phyloP scores from a whole-genome alignment of 37 sponge, comb jelly and placozoan species.

The Beroe ovata region DNA sequence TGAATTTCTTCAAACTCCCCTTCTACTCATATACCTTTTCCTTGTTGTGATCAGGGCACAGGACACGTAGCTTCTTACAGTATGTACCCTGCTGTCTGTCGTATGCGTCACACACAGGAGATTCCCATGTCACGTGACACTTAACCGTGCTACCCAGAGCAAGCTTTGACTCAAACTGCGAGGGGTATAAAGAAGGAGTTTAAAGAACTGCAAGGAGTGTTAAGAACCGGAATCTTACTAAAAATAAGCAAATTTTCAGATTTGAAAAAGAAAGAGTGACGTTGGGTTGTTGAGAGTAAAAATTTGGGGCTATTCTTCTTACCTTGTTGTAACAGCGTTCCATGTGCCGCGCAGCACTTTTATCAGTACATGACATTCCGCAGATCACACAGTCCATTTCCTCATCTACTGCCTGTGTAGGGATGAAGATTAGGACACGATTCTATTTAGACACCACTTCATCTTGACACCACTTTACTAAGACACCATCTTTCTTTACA shows the following conservation, averaged over 20 bases:
- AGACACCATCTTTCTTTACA: no score
- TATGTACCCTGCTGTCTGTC: slow-evolving; percentile 83
- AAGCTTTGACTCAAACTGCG: slow-evolving; percentile 46
- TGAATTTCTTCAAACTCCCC: no score
- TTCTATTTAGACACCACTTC: no score
- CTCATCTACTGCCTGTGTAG: slow-evolving; percentile 69
- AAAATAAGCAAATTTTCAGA: no score
- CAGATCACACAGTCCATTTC: slow-evolving; percentile 93
- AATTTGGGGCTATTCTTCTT: no score
- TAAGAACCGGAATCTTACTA: no score
- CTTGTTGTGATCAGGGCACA: slow-evolving; percentile 97
- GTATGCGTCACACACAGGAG: slow-evolving; percentile 85
- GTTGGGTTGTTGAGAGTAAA: no score
- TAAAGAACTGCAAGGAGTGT: no score
- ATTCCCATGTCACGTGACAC: slow-evolving; percentile 65
- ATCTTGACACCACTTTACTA: no score
- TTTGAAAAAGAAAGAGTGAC: no score
- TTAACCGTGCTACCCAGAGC: slow-evolving; percentile 50
- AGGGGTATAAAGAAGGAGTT: not conserved
- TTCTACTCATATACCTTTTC: slow-evolving; percentile 90
- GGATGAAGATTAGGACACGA: no score
- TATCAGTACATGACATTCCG: slow-evolving; percentile 74
- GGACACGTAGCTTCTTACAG: slow-evolving; percentile 86
- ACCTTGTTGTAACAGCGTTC: slow-evolving; percentile 95
- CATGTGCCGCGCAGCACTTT: slow-evolving; percentile 87